Base-by-base conservation (phyloP, 2,113 vertebrate genomes). In the Oreochromis aureus region DNA sequence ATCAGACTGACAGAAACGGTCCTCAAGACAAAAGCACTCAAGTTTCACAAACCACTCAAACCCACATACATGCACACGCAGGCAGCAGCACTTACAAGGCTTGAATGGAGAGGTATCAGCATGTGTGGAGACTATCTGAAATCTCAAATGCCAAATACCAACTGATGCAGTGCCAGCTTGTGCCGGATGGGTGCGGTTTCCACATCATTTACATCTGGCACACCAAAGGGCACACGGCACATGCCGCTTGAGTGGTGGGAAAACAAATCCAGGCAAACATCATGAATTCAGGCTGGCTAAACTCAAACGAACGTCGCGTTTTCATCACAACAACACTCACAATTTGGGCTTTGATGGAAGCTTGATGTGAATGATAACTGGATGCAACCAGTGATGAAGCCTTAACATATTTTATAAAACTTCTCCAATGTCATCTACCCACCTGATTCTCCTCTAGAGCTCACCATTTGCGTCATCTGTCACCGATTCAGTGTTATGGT, bases 161-260 rank as follows among this genome's bases (percentile, higher is more conserved):
- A 69, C 41, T 12, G 46, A 32, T 24, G 5, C 3, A 6, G 51
- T 48, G 58, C 80, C 58, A 13, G 51, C 12, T 41, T 36, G 34
- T 58, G 22, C 39, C 30, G 16, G 83, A 54, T 8, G 32, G 86
- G 44, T 59, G 86, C 24, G 78, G 87, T 89, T 91, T 88, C 34
- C 46, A 58, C 66, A 55, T 56, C 58, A 76, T 86, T 91, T 82
- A 51, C 48, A 82, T 55, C 55, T 89, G 91, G 73, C 86, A 80
- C 81, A 54, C 5, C 18, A 58, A 79, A 27, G 24, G 36, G 81
- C 46, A 61, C 76, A 66, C 5, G 2, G 69, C 69, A 73, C 73
- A 53, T 53, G 10, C 27, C 10, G 18, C 73, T 78, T 13, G 27
- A 78, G 18, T n/a, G 48, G 44, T 9, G 56, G 48, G 53, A 13